These are phyloP conservation scores for Cherax destructor DNA, from an alignment of 1,140 invertebrate genomes.

Conservation along the genomic window DNA sequence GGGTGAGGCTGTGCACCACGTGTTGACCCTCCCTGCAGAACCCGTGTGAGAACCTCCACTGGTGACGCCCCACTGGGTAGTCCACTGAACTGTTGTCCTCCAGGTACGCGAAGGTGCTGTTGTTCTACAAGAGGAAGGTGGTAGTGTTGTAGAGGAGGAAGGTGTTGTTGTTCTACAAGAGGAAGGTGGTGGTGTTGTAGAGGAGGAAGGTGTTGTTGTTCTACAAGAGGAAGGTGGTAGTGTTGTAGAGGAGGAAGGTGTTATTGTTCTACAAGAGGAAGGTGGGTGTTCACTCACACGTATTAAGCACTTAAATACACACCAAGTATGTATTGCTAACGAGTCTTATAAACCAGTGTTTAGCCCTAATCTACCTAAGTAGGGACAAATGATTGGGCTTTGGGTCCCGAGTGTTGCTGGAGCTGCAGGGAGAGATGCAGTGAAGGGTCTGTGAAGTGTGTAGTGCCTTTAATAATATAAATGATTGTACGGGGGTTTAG, in stretches of 20 bases:
- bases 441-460: too few relatives aligned
- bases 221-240: constrained; percentile 21
- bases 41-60: constrained; percentile 37
- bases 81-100: constrained; percentile 32
- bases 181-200: too few relatives aligned
- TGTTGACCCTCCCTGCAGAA: constrained; percentile 24
- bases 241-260: constrained; percentile 23
- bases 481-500: too few relatives aligned
- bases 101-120: constrained; percentile 33
- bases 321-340: too few relatives aligned
- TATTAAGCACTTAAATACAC: too few relatives aligned
- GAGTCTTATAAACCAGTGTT: too few relatives aligned
- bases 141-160: neutral
- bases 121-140: neutral
- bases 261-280: constrained; percentile 13
- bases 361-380: too few relatives aligned
- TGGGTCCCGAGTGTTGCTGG: too few relatives aligned
- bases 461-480: too few relatives aligned
- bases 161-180: constrained; percentile 35
- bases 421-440: too few relatives aligned
- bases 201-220: constrained; percentile 28
- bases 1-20: constrained; percentile 23
- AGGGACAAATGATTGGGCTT: too few relatives aligned
- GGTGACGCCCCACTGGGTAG: constrained; percentile 24
- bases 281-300: too few relatives aligned